Evolutionary conservation across 2,797 vertebrate species (phyloP), one percentile per base, ranked within the genome.

Genomic region (Falco peregrinus): DNA sequence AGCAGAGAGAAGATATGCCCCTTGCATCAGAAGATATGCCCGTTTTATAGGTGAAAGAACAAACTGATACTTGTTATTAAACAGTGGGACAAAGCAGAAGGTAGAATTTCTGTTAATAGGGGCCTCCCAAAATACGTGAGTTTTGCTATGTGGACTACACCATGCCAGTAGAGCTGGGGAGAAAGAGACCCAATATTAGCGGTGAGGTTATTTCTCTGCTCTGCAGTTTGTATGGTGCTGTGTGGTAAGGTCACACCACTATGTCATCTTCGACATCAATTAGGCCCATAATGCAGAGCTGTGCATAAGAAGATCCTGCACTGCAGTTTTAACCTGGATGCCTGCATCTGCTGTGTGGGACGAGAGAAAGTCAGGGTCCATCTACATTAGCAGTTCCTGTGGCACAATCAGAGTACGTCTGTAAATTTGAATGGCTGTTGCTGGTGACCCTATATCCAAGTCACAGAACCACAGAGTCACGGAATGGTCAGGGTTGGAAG

Each of bases 11-110:
- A 64, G 9, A 41, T 45, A 59, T 45, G 11, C 16, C 41, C 8
- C 5, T 67, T 54, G 28, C 0, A 0, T 73, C 43, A 65, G 35
- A 54, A 68, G 16, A 63, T 57, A 14, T 18, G 6, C 11, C 37
- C 8, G 6, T 93, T 90, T 79, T 60, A 68, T 31, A 68, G n/a
- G 13, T 45, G 22, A 74, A 87, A 68, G 35, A 67, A 35, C 8
- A n/a, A 87, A 41, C 1, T 33, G 39, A 88, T 37, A 16, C 41
- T 86, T 41, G 10, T 75, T 54, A 10, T 51, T 84, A 50, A 76
- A 35, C 56, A 37, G 14, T 35, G 8, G 26, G 29, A 67, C 24
- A 64, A 88, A 89, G 16, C 47, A 82, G 74, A 83, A 67, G 4
- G 37, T 61, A 51, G 47, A 76, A 69, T 51, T 85, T 85, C n/a